These are phyloP conservation scores for Gonioctena quinquepunctata DNA, from an alignment of 1,140 invertebrate genomes.

Conservation along the genomic window DNA sequence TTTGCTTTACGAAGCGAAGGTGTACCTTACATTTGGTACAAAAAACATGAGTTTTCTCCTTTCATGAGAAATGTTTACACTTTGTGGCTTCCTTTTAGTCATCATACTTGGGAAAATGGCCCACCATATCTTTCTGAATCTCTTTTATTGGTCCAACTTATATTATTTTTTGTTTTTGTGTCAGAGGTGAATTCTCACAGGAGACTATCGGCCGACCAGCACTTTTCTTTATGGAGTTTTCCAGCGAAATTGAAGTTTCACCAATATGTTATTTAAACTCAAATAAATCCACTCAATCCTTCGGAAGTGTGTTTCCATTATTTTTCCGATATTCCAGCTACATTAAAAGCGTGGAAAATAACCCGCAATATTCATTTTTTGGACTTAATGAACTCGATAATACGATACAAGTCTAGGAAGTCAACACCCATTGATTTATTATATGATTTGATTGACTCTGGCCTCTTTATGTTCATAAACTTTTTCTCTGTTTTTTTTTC, in stretches of 20 bases:
- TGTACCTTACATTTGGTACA: constrained; percentile 10
- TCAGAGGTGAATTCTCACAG: background rate
- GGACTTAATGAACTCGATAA: constrained; percentile 10
- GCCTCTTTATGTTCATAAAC: constrained; percentile 48
- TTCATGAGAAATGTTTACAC: constrained; percentile 5
- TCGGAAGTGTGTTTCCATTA: background rate
- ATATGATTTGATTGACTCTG: constrained; percentile 48
- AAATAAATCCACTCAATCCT: background rate
- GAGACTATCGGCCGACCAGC: background rate
- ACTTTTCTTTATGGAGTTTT: background rate
- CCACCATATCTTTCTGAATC: background rate
- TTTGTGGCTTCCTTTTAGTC: constrained; percentile 9
- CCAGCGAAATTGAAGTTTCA: background rate
- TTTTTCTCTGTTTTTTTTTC: constrained; percentile 47
- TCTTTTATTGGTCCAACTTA: constrained; percentile 1
- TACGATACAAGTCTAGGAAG: constrained; percentile 33
- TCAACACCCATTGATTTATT: constrained; percentile 54
- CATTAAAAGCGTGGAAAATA: constrained; percentile 20
- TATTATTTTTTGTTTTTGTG: background rate
- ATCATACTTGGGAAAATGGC: constrained; percentile 9
- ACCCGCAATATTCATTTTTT: constrained; percentile 27
- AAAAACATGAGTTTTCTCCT: constrained; percentile 2
- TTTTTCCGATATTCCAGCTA: constrained; percentile 19
- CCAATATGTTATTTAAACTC: background rate
- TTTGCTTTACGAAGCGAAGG: constrained; percentile 8